Conservation (phyloP, 2,888 invertebrate genomes). For the Eupeodes latifasciatus region DNA sequence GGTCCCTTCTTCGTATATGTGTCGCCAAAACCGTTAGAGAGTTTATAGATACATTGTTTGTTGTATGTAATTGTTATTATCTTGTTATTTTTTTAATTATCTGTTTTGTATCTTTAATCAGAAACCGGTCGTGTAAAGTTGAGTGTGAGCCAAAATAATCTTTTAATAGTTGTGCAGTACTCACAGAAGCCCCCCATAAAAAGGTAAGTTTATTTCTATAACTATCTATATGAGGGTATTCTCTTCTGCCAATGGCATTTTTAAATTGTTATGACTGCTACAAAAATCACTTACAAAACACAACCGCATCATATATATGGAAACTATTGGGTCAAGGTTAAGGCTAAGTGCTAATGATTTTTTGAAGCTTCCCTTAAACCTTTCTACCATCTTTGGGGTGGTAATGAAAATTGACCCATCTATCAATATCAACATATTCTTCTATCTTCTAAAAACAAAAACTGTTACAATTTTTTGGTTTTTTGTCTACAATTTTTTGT, state of each 20-base stretch:
- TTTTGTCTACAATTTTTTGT: constrained; percentile 15
- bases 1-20: constrained; percentile 27
- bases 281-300: constrained; percentile 3
- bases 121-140: constrained; percentile 60
- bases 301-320: neutral
- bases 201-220: constrained; percentile 36
- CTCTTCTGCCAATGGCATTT: constrained; percentile 2
- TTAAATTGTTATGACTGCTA: constrained; percentile 39
- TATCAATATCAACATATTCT: constrained; percentile 13
- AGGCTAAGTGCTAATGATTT: constrained; percentile 62
- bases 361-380: constrained; percentile 11
- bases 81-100: neutral
- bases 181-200: neutral
- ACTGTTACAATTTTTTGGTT: neutral
- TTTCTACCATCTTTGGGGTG: neutral
- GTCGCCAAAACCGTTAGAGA: constrained; percentile 47
- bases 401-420: neutral
- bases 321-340: constrained; percentile 70
- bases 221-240: no score
- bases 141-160: constrained; percentile 32
- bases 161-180: constrained; percentile 34
- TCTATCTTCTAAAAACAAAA: neutral
- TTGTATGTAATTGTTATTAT: neutral
- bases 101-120: constrained; percentile 43
- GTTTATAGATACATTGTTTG: constrained; percentile 39